Conservation (phyloP, 2,888 invertebrate species). For the Drosophila pullipes region DNA sequence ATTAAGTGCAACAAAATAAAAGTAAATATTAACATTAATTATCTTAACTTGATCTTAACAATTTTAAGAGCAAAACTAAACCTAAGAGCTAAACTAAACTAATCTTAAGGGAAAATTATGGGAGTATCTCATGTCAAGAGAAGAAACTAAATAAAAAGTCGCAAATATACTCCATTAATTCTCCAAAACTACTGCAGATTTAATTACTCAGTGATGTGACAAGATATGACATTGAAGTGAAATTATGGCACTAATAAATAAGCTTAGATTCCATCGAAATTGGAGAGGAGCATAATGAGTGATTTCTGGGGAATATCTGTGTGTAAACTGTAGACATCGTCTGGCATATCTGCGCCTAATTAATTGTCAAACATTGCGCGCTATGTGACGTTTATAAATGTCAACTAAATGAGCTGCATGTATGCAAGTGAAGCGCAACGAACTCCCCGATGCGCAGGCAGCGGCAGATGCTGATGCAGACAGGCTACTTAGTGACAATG, state of each 20-base stretch:
- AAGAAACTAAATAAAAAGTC: background rate
- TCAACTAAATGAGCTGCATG: constrained; percentile 81
- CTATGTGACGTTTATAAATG: constrained; percentile 80
- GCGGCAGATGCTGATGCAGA: constrained; percentile 62
- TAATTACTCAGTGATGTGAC: constrained; percentile 2
- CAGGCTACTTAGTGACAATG: constrained; percentile 78
- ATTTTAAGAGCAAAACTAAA: no score
- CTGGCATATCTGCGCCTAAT: constrained; percentile 67
- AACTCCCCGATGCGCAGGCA: constrained; percentile 29
- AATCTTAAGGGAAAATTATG: background rate
- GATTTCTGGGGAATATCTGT: constrained; percentile 33
- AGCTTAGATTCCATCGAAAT: constrained; percentile 39
- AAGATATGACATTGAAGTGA: constrained; percentile 15
- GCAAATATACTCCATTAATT: background rate
- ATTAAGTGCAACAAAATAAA: background rate
- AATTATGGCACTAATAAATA: constrained; percentile 52
- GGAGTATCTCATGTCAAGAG: background rate
- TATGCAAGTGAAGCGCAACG: constrained; percentile 71
- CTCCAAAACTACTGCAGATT: background rate
- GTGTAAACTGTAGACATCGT: constrained; percentile 28
- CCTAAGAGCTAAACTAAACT: no score
- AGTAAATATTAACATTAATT: background rate
- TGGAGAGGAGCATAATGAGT: constrained; percentile 39
- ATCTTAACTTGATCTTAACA: background rate
- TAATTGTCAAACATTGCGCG: constrained; percentile 82